phyloP scores from a whole-genome alignment of 2,888 invertebrate genomes.

The Vanessa cardui region DNA sequence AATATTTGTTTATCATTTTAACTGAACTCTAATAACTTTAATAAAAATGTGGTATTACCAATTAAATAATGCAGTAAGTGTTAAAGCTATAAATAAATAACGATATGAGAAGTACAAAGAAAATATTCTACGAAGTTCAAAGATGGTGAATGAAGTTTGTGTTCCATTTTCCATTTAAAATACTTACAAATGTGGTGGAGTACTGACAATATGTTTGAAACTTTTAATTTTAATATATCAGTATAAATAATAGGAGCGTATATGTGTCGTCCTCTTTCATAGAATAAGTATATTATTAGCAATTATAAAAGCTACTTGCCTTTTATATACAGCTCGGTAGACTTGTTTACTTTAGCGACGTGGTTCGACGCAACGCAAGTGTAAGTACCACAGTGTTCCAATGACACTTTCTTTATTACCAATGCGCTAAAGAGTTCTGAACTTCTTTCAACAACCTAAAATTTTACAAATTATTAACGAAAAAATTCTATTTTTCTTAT shows the following conservation, averaged over 20 bases:
- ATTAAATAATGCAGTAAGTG: not conserved
- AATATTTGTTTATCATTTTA: not conserved
- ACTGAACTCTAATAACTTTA: not conserved
- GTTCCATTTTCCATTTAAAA: constrained; percentile 14
- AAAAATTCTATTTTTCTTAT: too few species aligned
- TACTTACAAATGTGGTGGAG: not conserved
- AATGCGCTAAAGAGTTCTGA: constrained; percentile 87
- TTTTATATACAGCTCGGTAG: constrained; percentile 88
- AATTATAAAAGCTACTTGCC: constrained; percentile 66
- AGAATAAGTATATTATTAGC: not conserved
- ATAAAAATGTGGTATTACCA: not conserved
- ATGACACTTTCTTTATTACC: constrained; percentile 87
- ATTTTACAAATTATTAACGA: not conserved
- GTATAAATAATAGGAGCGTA: too few species aligned
- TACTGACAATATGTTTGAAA: not conserved
- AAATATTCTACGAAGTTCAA: not conserved
- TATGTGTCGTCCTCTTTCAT: not conserved
- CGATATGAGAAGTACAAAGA: not conserved
- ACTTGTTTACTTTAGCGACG: constrained; percentile 87
- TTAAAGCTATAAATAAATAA: not conserved
- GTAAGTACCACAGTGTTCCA: constrained; percentile 87
- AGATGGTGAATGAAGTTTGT: constrained; percentile 7
- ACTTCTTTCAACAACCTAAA: constrained; percentile 84
- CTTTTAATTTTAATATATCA: constrained; percentile 1
- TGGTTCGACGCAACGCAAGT: constrained; percentile 88